Percentiles rank a stretch among this genome's conserved stretches.
Conservation (phyloP, 2,797 vertebrate species). For the Hirundo rustica region DNA sequence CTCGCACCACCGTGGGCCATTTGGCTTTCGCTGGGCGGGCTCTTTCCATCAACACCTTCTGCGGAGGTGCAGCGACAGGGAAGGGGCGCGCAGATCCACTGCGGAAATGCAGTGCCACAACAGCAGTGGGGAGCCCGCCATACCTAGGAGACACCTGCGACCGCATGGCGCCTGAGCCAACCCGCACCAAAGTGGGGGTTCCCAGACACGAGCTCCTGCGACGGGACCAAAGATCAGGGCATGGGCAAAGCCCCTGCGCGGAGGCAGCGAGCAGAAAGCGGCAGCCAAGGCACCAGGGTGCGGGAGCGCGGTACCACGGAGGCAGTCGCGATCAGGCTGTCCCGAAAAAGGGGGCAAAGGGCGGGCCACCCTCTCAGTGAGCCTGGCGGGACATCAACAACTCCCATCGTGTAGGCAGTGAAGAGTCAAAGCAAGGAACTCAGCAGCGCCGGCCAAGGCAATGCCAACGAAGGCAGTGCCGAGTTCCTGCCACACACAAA, state of each 20-base stretch:
- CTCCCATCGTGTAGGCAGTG: background rate
- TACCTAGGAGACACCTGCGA: background rate
- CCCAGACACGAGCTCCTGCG: background rate
- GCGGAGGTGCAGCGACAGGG: background rate
- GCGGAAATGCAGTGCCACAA: background rate
- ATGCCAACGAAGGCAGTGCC: background rate
- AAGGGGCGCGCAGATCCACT: background rate
- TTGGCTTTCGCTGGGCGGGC: background rate
- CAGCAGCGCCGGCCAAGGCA: background rate
- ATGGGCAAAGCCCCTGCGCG: background rate
- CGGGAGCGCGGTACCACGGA: background rate
- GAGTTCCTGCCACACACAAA: background rate
- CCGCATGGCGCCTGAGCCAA: background rate
- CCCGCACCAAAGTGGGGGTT: background rate
- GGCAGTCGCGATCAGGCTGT: accelerated
- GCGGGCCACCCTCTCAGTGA: background rate
- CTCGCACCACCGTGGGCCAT: background rate
- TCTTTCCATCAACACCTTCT: background rate
- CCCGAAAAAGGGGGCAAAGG: background rate
- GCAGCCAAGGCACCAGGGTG: background rate
- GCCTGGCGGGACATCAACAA: background rate
- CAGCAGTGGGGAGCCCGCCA: background rate
- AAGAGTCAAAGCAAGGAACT: background rate
- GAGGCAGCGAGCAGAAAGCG: background rate
- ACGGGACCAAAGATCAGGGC: background rate